Conservation (phyloP, 2,113 vertebrate species). For the Chlorocebus sabaeus region DNA sequence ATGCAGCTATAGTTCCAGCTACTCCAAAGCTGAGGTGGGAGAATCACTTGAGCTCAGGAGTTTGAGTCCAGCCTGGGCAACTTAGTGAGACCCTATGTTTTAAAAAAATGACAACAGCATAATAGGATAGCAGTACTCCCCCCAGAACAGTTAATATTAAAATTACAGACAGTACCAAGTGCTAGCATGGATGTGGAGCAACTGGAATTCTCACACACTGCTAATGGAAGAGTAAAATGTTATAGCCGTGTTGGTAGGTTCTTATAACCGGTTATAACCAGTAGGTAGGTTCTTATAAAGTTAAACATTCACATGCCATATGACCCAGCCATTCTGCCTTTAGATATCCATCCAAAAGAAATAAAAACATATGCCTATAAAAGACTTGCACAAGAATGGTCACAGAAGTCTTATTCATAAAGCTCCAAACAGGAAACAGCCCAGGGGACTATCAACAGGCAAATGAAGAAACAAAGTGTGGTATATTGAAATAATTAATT, state of each 20-base stretch:
- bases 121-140: background rate
- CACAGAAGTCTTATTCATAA: background rate
- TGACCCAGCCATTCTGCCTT: background rate
- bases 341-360: background rate
- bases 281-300: background rate
- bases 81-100: background rate
- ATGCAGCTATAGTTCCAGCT: background rate
- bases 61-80: background rate
- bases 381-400: background rate
- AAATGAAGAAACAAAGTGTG: background rate
- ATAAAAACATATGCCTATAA: background rate
- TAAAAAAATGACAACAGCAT: background rate
- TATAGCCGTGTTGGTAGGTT: background rate
- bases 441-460: background rate
- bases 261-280: no score
- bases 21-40: background rate
- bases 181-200: background rate
- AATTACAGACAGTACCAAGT: background rate
- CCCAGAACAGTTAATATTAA: background rate
- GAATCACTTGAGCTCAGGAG: background rate
- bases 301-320: background rate
- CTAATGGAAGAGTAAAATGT: no score
- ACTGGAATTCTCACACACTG: no score
- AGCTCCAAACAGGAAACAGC: background rate
- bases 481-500: background rate